Percentiles rank a stretch among this genome's conserved stretches.
Evolutionary conservation across 2,797 vertebrate genomes (phyloP).

Genomic region (Chaunax sp.): DNA sequence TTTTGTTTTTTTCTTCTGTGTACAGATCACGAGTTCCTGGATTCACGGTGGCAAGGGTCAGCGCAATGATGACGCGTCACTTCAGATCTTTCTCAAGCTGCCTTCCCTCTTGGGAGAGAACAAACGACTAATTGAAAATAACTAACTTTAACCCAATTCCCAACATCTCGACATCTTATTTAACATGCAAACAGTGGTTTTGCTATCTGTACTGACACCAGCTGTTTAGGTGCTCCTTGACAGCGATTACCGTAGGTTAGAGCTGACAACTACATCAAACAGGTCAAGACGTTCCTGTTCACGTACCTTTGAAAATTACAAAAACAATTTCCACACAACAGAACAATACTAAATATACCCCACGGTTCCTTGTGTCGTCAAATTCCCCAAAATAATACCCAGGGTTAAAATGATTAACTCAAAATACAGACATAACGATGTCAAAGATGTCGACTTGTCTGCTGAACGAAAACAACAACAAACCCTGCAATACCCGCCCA

Average conservation of each 20-base stretch:
- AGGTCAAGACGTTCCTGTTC: not conserved
- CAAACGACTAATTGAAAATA: too few species aligned
- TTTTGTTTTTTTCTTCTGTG: too few species aligned
- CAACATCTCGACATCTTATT: accelerated
- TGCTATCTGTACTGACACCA: not conserved
- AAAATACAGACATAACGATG: not conserved
- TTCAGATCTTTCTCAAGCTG: not conserved
- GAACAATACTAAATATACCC: not conserved
- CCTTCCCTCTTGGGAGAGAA: too few species aligned
- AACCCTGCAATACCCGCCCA: slow-evolving; percentile 48
- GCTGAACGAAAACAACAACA: slow-evolving; percentile 81
- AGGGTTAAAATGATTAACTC: not conserved
- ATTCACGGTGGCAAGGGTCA: not conserved
- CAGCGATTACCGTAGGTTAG: not conserved
- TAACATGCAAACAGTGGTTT: accelerated
- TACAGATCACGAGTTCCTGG: not conserved
- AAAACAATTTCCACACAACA: slow-evolving; percentile 19
- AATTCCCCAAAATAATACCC: not conserved
- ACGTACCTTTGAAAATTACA: slow-evolving; percentile 63
- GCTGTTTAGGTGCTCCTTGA: slow-evolving; percentile 10
- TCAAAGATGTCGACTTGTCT: slow-evolving; percentile 78
- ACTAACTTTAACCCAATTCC: not conserved
- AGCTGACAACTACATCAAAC: slow-evolving; percentile 32
- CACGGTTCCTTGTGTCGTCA: not conserved
- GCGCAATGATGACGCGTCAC: slow-evolving; percentile 67